Conservation (phyloP, 2,888 invertebrate species). For the Allygus modestus region DNA sequence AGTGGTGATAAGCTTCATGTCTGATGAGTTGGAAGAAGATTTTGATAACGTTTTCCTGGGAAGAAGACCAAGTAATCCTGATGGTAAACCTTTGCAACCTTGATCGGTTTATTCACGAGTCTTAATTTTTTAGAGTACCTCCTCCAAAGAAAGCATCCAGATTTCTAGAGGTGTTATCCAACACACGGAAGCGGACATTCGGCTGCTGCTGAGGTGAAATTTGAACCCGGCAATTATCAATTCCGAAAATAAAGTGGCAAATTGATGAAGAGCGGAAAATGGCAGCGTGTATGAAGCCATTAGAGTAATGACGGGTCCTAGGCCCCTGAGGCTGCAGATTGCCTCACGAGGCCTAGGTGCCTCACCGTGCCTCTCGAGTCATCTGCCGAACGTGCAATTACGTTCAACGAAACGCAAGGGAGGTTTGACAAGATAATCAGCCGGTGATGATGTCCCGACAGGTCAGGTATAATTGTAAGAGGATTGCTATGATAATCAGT, state of each 20-base stretch:
- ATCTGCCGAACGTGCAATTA: not conserved
- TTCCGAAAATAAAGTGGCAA: constrained; percentile 34
- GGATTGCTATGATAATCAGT: not conserved
- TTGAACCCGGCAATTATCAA: constrained; percentile 41
- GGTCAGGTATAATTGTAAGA: not conserved
- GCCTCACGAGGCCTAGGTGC: not conserved
- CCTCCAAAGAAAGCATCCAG: too few relatives aligned
- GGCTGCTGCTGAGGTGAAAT: constrained; percentile 19
- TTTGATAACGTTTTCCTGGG: too few relatives aligned
- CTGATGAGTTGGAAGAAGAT: too few relatives aligned
- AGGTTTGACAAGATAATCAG: not conserved
- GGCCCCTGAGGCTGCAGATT: not conserved
- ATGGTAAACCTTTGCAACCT: too few relatives aligned
- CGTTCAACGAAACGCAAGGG: not conserved
- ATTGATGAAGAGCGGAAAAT: constrained; percentile 55
- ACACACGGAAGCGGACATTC: too few relatives aligned
- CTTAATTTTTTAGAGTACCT: too few relatives aligned
- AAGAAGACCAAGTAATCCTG: too few relatives aligned
- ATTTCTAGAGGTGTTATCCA: not conserved
- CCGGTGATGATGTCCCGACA: too few relatives aligned
- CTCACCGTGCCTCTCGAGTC: not conserved
- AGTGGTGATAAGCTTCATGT: too few relatives aligned
- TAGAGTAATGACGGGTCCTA: constrained; percentile 22
- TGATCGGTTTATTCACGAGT: too few relatives aligned
- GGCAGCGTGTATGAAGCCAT: constrained; percentile 45